Evolutionary conservation across 2,113 vertebrate species (phyloP).

Genomic region (Corapipo altera): DNA sequence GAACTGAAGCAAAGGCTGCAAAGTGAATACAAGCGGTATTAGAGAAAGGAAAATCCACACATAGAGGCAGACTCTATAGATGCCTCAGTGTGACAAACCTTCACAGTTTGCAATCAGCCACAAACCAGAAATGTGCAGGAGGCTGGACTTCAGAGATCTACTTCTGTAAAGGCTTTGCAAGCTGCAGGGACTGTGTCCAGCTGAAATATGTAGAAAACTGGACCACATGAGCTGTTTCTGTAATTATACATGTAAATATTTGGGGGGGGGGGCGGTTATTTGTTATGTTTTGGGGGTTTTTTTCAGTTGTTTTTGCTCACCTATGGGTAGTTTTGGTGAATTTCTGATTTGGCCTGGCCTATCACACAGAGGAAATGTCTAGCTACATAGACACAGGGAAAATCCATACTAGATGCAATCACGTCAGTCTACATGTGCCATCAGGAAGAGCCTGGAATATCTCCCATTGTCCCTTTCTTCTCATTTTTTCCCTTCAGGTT

Average conservation of each 20-base stretch:
- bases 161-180: not conserved
- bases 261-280: too few species aligned
- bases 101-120: not conserved
- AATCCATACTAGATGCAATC: not conserved
- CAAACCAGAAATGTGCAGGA: not conserved
- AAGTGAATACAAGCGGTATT: not conserved
- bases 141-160: not conserved
- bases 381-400: not conserved
- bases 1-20: not conserved
- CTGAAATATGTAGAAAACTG: not conserved
- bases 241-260: not conserved
- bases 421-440: not conserved
- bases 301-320: not conserved
- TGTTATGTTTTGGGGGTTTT: not conserved
- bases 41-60: not conserved
- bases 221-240: not conserved
- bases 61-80: not conserved
- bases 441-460: not conserved
- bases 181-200: fast-evolving
- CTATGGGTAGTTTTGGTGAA: not conserved
- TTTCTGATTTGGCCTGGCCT: not conserved
- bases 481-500: not conserved
- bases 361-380: not conserved
- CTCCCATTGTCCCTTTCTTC: not conserved
- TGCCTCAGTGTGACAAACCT: not conserved